A percentile compares a stretch with the other conserved stretches of the same genome.
Evolutionary conservation across 2,888 invertebrate genomes (phyloP).

Genomic region (Drosophila setosimentum): DNA sequence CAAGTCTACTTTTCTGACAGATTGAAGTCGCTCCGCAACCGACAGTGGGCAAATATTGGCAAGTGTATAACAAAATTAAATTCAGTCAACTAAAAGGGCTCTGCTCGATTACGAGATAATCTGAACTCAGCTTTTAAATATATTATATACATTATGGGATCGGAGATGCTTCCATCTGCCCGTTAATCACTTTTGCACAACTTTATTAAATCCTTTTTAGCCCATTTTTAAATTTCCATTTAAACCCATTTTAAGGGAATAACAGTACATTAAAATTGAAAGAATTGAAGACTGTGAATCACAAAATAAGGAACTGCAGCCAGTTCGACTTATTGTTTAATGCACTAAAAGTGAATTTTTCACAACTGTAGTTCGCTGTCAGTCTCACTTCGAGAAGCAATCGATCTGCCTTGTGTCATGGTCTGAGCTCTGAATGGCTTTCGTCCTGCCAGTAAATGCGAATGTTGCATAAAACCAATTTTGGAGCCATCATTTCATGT

Average conservation of each 20-base stretch:
- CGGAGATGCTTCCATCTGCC: not conserved
- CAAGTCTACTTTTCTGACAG: not conserved
- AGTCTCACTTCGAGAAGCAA: slow-evolving; percentile 19
- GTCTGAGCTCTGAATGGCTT: not conserved
- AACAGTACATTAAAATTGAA: no score
- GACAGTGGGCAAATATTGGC: not conserved
- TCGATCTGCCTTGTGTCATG: slow-evolving; percentile 25
- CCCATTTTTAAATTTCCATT: no score
- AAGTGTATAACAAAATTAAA: not conserved
- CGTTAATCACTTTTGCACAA: not conserved
- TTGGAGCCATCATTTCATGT: slow-evolving; percentile 13
- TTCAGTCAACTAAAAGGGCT: not conserved
- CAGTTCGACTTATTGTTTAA: no score
- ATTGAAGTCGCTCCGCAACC: not conserved
- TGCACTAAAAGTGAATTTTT: not conserved
- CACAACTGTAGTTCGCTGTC: slow-evolving; percentile 20
- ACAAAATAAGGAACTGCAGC: not conserved
- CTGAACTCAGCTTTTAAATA: not conserved
- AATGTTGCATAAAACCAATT: slow-evolving; percentile 1
- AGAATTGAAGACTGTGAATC: no score
- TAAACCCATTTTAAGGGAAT: no score
- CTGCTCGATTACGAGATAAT: not conserved
- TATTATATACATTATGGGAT: not conserved
- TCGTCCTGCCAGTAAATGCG: not conserved
- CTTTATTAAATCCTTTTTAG: not conserved